These are phyloP conservation scores for Coronaproctus castanopsis DNA, from an alignment of 2,888 invertebrate species.

Conservation along the genomic window DNA sequence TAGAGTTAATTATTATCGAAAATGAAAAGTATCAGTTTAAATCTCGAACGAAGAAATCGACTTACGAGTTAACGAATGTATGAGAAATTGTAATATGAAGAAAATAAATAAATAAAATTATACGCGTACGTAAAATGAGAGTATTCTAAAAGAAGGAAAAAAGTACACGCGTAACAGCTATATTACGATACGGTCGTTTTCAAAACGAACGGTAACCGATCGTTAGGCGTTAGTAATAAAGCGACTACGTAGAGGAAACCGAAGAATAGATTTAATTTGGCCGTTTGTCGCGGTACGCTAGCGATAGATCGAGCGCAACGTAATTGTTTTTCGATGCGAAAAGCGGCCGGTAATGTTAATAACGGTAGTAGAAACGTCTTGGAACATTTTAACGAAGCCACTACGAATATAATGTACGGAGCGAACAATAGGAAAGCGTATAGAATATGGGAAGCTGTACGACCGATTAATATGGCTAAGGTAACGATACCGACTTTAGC, in stretches of 20 bases:
- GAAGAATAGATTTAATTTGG: slow-evolving; percentile 73
- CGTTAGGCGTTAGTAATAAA: slow-evolving; percentile 34
- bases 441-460: slow-evolving; percentile 71
- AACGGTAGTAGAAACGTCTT: slow-evolving; percentile 75
- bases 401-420: slow-evolving; percentile 75
- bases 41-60: no score
- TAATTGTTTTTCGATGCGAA: slow-evolving; percentile 74
- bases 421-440: slow-evolving; percentile 76
- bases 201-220: slow-evolving; percentile 22
- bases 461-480: slow-evolving; percentile 78
- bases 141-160: no score
- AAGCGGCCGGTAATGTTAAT: slow-evolving; percentile 68
- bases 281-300: slow-evolving; percentile 68
- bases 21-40: no score
- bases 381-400: slow-evolving; percentile 63
- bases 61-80: no score
- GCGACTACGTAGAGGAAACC: slow-evolving; percentile 75
- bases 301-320: slow-evolving; percentile 55
- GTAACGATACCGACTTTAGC: slow-evolving; percentile 80
- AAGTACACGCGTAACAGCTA: no score
- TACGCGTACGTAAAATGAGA: no score
- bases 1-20: no score
- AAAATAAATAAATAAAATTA: no score
- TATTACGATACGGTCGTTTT: no score
- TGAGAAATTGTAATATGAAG: no score